Evolutionary conservation across 2,113 vertebrate species (phyloP), one percentile per base, ranked within the genome.

Genomic region (Pteruthius melanotis): DNA sequence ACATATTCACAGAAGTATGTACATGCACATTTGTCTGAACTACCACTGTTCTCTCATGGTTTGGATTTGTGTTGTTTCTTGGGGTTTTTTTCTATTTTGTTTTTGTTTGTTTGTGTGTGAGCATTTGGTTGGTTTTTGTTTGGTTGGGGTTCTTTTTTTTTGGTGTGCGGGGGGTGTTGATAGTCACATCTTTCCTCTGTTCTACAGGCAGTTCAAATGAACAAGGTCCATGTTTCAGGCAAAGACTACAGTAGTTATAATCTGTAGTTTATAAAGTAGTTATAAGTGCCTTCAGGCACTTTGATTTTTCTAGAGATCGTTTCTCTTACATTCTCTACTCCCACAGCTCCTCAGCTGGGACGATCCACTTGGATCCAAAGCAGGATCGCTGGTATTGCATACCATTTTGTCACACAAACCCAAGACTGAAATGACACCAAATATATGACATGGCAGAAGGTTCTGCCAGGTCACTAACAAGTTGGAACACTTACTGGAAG

Each of bases 91-190:
- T 60, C 27, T 23, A 8, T 37, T 64, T 68, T 31, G 8, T 22
- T 59, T 69, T 31, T 35, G 6, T 53, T 66, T 26, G 7, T 33
- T 53, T 65, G 14, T 31, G 18, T 2, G 30, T 4, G 7, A n/a
- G 15, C 8, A 3, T 18, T 37, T 28, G 31, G 16, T 23, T 68
- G 10, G 7, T 9, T 75, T 60, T 33, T 54, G 21, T 68, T 45
- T 37, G 8, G 10, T 28, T 50, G 22, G 15, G 15, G 2, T 15
- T 44, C 42, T 45, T n/a, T 35, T 26, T 70, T 50, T 26, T 16
- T 44, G 16, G 16, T 4, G 2, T n/a, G n/a, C n/a, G 4, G 7
- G 1, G 7, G 2, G 10, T 3, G 40, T 15, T 10, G 9, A 59
- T 27, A 52, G 1, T 59, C 7, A 53, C 11, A 39, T 16, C 15